Evolutionary conservation across 2,888 invertebrate genomes (phyloP).

Genomic region (Lochmaea crataegi): DNA sequence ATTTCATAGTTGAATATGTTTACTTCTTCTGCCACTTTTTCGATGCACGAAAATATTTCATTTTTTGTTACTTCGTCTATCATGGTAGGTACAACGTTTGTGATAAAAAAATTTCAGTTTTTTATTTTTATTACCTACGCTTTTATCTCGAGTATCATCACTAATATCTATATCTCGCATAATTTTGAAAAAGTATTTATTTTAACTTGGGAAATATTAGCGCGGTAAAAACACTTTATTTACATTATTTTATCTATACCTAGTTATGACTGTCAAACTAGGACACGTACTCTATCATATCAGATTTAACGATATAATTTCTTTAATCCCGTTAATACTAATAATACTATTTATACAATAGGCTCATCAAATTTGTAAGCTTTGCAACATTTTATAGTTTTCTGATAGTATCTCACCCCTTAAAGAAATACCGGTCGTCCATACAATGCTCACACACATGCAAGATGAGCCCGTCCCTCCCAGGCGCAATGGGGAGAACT

Average conservation of each 20-base stretch:
- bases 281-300: neutral
- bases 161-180: neutral
- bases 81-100: constrained; percentile 6
- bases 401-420: no score
- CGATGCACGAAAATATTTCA: constrained; percentile 30
- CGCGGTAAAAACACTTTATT: neutral
- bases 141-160: neutral
- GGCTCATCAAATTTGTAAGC: no score
- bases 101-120: neutral
- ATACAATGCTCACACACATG: no score
- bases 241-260: neutral
- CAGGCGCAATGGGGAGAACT: no score
- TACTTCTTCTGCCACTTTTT: constrained; percentile 26
- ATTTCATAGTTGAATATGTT: constrained; percentile 29
- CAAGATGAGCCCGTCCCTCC: no score
- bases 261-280: constrained; percentile 1
- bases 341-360: no score
- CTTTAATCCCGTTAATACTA: no score
- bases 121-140: neutral
- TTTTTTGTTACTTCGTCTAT: constrained; percentile 30
- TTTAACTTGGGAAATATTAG: neutral
- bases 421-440: no score
- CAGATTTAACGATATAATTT: neutral
- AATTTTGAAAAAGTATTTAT: neutral
- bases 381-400: no score